Evolutionary conservation across 2,113 vertebrate genomes (phyloP), one percentile per base, ranked within the genome.

Genomic region (Sebastes fasciatus): DNA sequence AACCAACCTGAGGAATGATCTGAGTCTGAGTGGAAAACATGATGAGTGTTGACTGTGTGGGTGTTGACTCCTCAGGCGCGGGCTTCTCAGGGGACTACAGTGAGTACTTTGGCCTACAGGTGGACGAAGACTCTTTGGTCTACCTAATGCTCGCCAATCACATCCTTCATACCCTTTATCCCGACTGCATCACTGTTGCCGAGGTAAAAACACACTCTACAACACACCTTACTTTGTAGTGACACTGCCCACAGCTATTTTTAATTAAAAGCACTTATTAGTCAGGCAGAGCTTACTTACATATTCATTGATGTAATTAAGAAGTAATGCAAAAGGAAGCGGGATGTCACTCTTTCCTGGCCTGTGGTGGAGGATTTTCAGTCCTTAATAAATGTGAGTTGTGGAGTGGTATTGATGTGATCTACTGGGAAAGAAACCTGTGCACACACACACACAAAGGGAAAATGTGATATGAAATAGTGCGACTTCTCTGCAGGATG

Each of bases 41-140:
- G 74, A 79, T 74, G 80, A 76, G n/a, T 71, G 78, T 80, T 80
- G 67, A 75, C 71, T 84, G 55, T 81, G 75, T 81, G 71, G 70
- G 73, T 89, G 84, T 91, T 82, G 77, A 63, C 79, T 82, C 75
- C 84, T 75, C 90, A 99, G 98, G 96, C 90, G 43, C 89, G 2
- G 83, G 88, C 40, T 99, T 99, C 94, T 96, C 97, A 13, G 98
- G 98, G 48, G 96, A 96, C 92, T 99, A 99, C 91, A 94, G 93
- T 7, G 98, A 99, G 91, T 99, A 99, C 95, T 99, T 99, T 95
- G 98, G 98, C 82, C 96, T 99, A 9, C 97, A 99, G 0, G 97
- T 99, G 81, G 97, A 99, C 86, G 98, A 99, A 91, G 98, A 99
- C 88, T 96, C 98, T 46, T 82, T 99, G 89, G 94, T 96, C 88